Base-by-base conservation (phyloP, 2,113 vertebrate species). In the Beaufortia kweichowensis region DNA sequence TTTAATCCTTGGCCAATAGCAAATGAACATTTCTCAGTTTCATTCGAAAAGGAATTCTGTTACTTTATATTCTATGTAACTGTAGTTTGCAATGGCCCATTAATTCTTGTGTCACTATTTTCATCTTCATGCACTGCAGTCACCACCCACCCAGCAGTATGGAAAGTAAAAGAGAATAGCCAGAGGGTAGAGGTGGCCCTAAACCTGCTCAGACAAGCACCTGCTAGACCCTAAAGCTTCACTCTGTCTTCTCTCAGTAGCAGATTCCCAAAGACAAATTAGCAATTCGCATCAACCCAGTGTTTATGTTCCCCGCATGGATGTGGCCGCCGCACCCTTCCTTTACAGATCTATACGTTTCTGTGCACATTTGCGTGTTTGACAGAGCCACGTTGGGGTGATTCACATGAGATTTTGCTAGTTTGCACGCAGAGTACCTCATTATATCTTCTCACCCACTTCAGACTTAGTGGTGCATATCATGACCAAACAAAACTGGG, bases 201-300 rank as follows among this genome's bases (percentile, higher is more conserved):
- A 70, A 81, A 87, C 91, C 77, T 90, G 90, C 85, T 85, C 26
- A 77, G 86, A 87, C 91, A 87, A 60, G 88, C 89, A 88, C 90
- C 88, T 90, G 89, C 87, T 87, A 85, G 89, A 86, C 86, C 86
- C 87, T 72, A 81, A 84, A 77, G 82, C 75, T 87, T 66, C 60
- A 53, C 84, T 82, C 78, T 82, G 72, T 81, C 84, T 85, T 71
- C 50, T 79, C 77, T 68, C 82, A 83, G 89, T 85, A 89, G 88
- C 87, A 78, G 87, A 89, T 88, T 89, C 88, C 87, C 90, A 57
- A 24, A 74, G 53, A 60, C 66, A 66, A 35, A 48, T 74, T 59
- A 79, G 53, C 62, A 70, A 74, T 21, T 31, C 65, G 2, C 88
- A 83, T 87, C 87, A 79, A 88, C 85, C 86, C 82, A 73, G 77